These are phyloP conservation scores for Alligator mississippiensis DNA, from an alignment of 2,113 vertebrate species.

Conservation along the genomic window DNA sequence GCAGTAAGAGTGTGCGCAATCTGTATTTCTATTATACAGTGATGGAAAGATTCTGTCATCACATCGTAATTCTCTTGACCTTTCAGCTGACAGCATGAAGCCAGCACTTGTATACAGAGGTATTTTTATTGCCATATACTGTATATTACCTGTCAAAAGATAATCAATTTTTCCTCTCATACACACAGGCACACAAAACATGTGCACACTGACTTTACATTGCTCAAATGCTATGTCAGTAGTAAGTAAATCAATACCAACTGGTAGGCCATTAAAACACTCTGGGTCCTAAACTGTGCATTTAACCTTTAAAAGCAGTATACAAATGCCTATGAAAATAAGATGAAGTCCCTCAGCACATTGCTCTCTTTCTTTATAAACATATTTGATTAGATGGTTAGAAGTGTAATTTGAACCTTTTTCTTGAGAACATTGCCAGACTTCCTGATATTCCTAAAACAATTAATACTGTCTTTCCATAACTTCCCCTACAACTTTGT, in stretches of 20 bases:
- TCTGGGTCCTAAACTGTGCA: not conserved
- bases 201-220: not conserved
- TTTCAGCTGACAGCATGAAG: constrained; percentile 17
- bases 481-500: not conserved
- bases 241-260: not conserved
- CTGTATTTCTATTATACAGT: not conserved
- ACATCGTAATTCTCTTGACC: constrained; percentile 31
- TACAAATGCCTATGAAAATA: not conserved
- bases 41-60: not conserved
- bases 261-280: not conserved
- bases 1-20: not conserved
- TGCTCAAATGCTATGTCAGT: not conserved
- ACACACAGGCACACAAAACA: not conserved
- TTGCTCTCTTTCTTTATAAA: not conserved
- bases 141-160: not conserved
- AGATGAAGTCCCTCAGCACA: not conserved
- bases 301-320: not conserved
- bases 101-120: not conserved
- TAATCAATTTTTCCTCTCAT: not conserved
- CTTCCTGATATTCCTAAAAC: not conserved
- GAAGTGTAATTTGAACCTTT: not conserved
- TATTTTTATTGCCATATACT: not conserved
- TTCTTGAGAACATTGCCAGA: not conserved
- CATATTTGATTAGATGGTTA: not conserved
- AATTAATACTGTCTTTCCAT: not conserved